Conservation (phyloP, 2,888 invertebrate genomes). For the Physocephala rufipes region DNA sequence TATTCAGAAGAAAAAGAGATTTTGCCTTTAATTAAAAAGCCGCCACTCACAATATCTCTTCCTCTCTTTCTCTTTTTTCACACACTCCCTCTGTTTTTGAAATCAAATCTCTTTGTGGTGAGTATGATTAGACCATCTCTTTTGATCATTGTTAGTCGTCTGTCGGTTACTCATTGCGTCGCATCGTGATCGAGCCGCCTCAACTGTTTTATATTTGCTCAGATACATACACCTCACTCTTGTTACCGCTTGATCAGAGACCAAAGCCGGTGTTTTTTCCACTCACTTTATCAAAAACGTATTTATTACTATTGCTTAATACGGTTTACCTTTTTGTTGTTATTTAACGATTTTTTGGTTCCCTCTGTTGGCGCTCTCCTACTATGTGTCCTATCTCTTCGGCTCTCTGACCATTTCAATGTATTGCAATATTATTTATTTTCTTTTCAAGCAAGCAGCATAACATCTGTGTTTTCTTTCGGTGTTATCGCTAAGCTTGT, state of each 20-base stretch:
- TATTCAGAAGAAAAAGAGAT: too few species aligned
- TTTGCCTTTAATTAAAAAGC: too few species aligned
- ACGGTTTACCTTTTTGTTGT: too few species aligned
- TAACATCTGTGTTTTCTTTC: neutral
- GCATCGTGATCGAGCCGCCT: too few species aligned
- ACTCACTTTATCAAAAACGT: neutral
- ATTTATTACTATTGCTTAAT: too few species aligned
- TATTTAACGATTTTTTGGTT: too few species aligned
- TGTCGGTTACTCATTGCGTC: too few species aligned
- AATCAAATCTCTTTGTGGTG: neutral
- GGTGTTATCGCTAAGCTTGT: too few species aligned
- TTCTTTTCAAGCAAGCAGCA: constrained; percentile 27
- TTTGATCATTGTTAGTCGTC: too few species aligned
- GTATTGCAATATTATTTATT: constrained; percentile 26
- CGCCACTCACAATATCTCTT: neutral
- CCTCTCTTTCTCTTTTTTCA: constrained; percentile 6
- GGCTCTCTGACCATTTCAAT: constrained; percentile 1
- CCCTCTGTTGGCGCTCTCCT: neutral
- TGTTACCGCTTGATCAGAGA: too few species aligned
- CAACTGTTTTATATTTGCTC: too few species aligned
- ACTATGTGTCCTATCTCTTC: neutral
- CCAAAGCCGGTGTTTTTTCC: neutral
- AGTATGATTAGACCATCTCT: neutral
- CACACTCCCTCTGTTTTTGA: constrained; percentile 5
- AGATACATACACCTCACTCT: too few species aligned